Conservation (phyloP, 2,888 invertebrate genomes). For the Druceiella hillmani region DNA sequence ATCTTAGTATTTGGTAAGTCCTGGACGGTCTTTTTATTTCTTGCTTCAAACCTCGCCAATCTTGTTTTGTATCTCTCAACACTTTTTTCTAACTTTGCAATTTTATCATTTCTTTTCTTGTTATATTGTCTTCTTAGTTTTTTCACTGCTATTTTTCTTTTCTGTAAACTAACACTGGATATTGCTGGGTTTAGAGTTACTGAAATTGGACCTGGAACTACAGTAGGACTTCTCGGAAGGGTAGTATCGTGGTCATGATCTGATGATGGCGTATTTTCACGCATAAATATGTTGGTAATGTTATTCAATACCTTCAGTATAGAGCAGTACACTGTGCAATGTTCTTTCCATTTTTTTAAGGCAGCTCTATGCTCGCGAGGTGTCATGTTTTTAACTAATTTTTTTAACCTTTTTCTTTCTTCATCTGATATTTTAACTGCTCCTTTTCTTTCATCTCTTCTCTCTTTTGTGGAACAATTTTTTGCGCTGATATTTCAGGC, state of each 20-base stretch:
- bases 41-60: too few species aligned
- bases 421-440: conserved; percentile 14
- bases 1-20: too few species aligned
- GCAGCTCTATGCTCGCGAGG: conserved; percentile 10
- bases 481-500: conserved; percentile 18
- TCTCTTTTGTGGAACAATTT: conserved; percentile 20
- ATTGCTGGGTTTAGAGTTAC: conserved; percentile 7
- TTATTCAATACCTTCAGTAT: conserved; percentile 12
- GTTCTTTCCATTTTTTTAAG: conserved; percentile 14
- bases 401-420: conserved; percentile 18
- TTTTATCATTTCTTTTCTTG: conserved; percentile 8
- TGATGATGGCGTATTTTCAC: conserved; percentile 13
- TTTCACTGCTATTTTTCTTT: conserved; percentile 9
- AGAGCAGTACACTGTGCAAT: too few species aligned
- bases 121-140: too few species aligned
- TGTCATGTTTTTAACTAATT: conserved; percentile 13
- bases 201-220: conserved; percentile 6
- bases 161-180: conserved; percentile 4
- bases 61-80: too few species aligned
- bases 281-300: conserved; percentile 6
- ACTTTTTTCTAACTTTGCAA: conserved; percentile 8
- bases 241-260: too few species aligned
- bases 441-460: conserved; percentile 18
- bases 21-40: too few species aligned
- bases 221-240: conserved; percentile 11